Evolutionary conservation across 2,797 vertebrate genomes (phyloP), one percentile per base, ranked within the genome.

Genomic region (Kryptopterus vitreolus): DNA sequence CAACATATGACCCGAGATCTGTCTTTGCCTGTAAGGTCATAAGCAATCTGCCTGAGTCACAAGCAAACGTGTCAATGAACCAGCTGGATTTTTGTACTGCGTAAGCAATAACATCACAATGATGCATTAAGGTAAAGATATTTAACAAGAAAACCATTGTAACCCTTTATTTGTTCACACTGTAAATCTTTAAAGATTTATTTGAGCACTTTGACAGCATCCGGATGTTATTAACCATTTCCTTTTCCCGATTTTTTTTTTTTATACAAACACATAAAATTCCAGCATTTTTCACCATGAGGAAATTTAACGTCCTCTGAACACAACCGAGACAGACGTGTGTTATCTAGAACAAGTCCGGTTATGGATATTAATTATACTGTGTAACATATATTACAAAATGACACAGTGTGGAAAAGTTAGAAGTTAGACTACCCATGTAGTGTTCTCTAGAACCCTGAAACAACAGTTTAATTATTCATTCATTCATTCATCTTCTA

Each of bases 21-120:
- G 50, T 55, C 59, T 81, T 61, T 55, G 52, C 52, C 24, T 65
- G 22, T 66, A 61, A 75, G 76, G 61, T 69, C 74, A 58, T 33
- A 24, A 58, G 53, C 53, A 75, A 33, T 58, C 74, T 69, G 50
- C 38, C 35, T 69, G 59, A 52, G 24, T 16, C 26, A 33, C 48
- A 73, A 50, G 7, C 58, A 10, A 79, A 59, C 63, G 59, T 15
- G 13, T 26, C 33, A 80, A 35, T 35, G 20, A 76, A 63, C 73
- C 55, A 46, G 31, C 10, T 26, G n/a, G 16, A n/a, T 50, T 22
- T 35, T 43, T 65, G 63, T 31, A n/a, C 20, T n/a, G 24, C 18
- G 35, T 55, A 24, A 52, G n/a, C 63, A 26, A 55, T 22, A 31
- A 26, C 2, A 2, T 69, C 13, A 31, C 26, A 50, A 18, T 5